A percentile compares a stretch with the other conserved stretches of the same genome.
Conservation (phyloP, 2,113 vertebrate species). For the Equus quagga region DNA sequence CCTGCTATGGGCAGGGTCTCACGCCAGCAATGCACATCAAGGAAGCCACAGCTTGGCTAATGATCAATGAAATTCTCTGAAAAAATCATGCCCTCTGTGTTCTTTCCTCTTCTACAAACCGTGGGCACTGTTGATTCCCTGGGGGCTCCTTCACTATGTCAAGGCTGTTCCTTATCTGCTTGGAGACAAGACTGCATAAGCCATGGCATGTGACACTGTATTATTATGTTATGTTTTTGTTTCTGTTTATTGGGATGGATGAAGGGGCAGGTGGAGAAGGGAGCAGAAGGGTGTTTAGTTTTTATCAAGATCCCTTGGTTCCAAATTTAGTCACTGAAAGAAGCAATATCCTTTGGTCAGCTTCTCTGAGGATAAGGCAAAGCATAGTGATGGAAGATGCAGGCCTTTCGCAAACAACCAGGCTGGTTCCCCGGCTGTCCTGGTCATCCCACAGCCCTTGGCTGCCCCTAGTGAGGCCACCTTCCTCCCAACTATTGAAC, state of each 20-base stretch:
- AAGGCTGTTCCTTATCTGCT: background rate
- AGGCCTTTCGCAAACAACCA: background rate
- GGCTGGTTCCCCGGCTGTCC: background rate
- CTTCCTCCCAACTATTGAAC: background rate
- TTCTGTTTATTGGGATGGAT: background rate
- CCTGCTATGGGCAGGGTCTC: background rate
- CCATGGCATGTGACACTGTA: background rate
- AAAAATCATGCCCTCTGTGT: background rate
- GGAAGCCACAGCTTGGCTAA: background rate
- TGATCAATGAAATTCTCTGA: background rate
- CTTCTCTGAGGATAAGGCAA: background rate
- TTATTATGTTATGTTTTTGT: background rate
- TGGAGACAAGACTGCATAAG: background rate
- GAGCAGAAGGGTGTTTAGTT: background rate
- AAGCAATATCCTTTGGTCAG: background rate
- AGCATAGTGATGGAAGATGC: rapidly evolving
- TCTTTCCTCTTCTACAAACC: background rate
- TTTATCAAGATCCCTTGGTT: background rate
- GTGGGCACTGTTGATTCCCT: rapidly evolving
- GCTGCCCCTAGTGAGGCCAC: background rate
- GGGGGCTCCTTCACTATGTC: background rate
- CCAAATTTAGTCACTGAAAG: background rate
- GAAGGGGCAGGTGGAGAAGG: background rate
- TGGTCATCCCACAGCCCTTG: background rate
- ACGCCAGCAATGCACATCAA: background rate